These are phyloP conservation scores for Bombus pyrosoma DNA, from an alignment of 1,140 invertebrate genomes.

Conservation along the genomic window DNA sequence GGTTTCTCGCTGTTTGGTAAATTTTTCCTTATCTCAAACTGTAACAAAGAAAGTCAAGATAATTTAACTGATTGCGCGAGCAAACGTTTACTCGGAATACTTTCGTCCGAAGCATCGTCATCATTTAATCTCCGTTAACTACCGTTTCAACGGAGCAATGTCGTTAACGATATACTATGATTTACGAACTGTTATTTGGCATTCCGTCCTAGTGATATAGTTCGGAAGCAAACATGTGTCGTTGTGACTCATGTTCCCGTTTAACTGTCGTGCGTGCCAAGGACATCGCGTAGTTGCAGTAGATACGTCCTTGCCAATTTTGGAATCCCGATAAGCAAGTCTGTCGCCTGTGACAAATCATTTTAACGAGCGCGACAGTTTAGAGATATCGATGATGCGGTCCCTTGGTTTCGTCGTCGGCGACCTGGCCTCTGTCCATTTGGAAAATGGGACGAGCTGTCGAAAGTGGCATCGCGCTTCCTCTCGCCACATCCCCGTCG, in stretches of 20 bases:
- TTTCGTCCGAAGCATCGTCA: neutral
- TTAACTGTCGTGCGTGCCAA: slow-evolving; percentile 30
- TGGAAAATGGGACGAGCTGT: neutral
- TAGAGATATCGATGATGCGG: neutral
- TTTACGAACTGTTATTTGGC: neutral
- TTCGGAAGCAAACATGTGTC: slow-evolving; percentile 27
- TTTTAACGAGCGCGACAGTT: slow-evolving; percentile 11
- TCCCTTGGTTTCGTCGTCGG: neutral
- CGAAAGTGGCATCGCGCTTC: neutral
- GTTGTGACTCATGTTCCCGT: slow-evolving; percentile 23
- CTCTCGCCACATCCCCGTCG: no score
- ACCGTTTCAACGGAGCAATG: neutral
- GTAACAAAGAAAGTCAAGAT: neutral
- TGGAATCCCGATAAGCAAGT: slow-evolving; percentile 14
- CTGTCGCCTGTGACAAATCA: slow-evolving; percentile 27
- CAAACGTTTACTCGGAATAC: neutral
- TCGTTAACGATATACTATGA: neutral
- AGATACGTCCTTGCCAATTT: slow-evolving; percentile 33
- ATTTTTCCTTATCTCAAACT: neutral
- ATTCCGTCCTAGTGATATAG: neutral
- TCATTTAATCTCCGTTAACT: neutral
- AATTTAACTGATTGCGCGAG: neutral
- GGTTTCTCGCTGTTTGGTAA: neutral
- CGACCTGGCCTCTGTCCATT: slow-evolving; percentile 37
- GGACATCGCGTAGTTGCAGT: neutral